Base-by-base conservation (phyloP, 2,113 vertebrate genomes). In the Indicator maculatus region DNA sequence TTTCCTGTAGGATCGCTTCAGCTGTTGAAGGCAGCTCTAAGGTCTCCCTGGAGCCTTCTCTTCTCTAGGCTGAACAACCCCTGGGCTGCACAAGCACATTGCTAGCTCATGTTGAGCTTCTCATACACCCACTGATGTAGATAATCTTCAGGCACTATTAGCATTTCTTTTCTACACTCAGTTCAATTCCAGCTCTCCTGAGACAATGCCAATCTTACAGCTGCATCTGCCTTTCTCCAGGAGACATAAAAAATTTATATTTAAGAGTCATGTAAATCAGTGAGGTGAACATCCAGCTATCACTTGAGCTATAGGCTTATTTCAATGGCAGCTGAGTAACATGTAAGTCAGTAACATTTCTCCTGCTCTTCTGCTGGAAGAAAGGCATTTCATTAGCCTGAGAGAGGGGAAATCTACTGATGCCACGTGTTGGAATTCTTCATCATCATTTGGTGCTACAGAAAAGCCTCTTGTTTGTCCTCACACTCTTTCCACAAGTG, bases 191-290 rank as follows among this genome's bases (percentile, higher is more conserved):
- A 59, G 23, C 81, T 45, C 85, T 96, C 77, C 36, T 56, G 69
- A 95, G 27, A 69, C 65, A 79, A 78, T 28, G 45, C 86, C 96
- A 73, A 93, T 36, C 65, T 97, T 96, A 96, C 78, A 90, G 67
- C 55, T 96, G 86, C 56, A 96, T 93, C 83, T 93, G 63, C 88
- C 53, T 66, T 92, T 90, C 78, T 95, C 91, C 89, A 93, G 30
- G 69, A 90, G 88, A 92, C 86, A 96, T 97, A 95, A 96, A 94
- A 96, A 27, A 93, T 76, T 93, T 38, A 71, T 94, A 95, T 97
- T 98, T 96, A 97, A 95, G 81, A 96, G 82, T 75, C 94, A 93
- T 16, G 13, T 88, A 93, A 96, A 96, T 97, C 93, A 95, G 86
- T 88, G 88, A 96, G 83, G 44, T 74, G 70, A 98, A 85, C 81